Percentiles rank a stretch among this genome's conserved stretches.
Evolutionary conservation across 1,140 invertebrate genomes (phyloP).

Genomic region (Pteromalus puparum): DNA sequence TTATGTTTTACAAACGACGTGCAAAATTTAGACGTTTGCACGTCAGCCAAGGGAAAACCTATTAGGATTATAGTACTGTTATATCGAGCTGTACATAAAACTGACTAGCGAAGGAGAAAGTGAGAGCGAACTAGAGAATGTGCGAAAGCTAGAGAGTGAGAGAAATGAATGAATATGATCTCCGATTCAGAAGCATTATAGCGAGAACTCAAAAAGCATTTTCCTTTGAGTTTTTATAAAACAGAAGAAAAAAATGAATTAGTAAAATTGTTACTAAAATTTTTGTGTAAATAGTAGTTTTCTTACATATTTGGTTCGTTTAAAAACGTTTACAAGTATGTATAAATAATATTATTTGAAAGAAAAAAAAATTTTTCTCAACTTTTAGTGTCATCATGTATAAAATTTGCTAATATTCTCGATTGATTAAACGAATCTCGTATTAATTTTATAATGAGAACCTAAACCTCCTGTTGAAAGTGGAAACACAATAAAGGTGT

Average conservation of each 20-base stretch:
- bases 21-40: conserved; percentile 21
- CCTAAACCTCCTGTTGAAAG: conserved; percentile 42
- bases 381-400: conserved; percentile 52
- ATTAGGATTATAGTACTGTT: conserved; percentile 49
- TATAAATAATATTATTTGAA: conserved; percentile 16
- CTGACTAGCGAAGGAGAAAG: conserved; percentile 35
- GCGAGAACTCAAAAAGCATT: conserved; percentile 3
- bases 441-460: conserved; percentile 43
- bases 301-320: conserved; percentile 31
- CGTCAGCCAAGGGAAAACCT: conserved; percentile 50
- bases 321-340: conserved; percentile 41
- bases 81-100: conserved; percentile 49
- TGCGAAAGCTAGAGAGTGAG: neutral
- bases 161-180: conserved; percentile 28
- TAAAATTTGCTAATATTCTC: conserved; percentile 31
- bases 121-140: neutral
- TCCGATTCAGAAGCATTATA: conserved; percentile 18
- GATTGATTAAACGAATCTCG: conserved; percentile 44
- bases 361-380: conserved; percentile 54
- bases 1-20: conserved; percentile 49
- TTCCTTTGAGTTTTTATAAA: conserved; percentile 8
- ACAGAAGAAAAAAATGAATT: conserved; percentile 11
- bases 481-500: conserved; percentile 57
- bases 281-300: conserved; percentile 44
- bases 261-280: conserved; percentile 29